These are phyloP conservation scores for Parelbella ahira DNA, from an alignment of 2,888 invertebrate species.

Conservation along the genomic window DNA sequence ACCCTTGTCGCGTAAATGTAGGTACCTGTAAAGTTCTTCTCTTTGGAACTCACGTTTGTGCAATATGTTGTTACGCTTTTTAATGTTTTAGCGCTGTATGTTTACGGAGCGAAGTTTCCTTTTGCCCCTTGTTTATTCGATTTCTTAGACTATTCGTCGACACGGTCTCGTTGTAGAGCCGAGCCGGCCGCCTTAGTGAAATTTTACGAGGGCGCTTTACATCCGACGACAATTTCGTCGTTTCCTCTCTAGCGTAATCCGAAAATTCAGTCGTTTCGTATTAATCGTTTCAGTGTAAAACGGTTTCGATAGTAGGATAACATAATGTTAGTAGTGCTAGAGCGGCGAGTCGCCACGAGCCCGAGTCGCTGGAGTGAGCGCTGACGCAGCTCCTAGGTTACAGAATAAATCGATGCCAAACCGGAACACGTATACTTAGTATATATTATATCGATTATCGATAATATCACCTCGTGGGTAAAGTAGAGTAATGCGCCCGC, in stretches of 20 bases:
- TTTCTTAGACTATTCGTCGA: conserved; percentile 50
- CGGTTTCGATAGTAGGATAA: conserved; percentile 19
- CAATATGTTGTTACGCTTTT: conserved; percentile 75
- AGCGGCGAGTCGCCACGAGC: conserved; percentile 13
- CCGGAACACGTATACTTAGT: conserved; percentile 72
- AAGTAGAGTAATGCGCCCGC: conserved; percentile 62
- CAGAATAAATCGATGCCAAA: conserved; percentile 74
- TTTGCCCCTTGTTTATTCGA: conserved; percentile 39
- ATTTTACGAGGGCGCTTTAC: conserved; percentile 25
- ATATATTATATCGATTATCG: conserved; percentile 67
- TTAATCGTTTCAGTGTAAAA: conserved; percentile 13
- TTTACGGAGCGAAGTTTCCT: conserved; percentile 10
- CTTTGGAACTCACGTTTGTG: conserved; percentile 59
- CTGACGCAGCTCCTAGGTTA: conserved; percentile 56
- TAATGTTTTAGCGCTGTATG: conserved; percentile 58
- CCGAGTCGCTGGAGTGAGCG: conserved; percentile 34
- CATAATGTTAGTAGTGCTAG: conserved; percentile 13
- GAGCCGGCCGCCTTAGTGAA: conserved; percentile 39
- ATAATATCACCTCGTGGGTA: conserved; percentile 71
- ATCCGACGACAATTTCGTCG: conserved; percentile 27
- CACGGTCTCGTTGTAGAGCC: conserved; percentile 50
- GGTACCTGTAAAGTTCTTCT: conserved; percentile 56
- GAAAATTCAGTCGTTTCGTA: no score
- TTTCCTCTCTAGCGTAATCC: background rate
- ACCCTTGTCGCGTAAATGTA: conserved; percentile 40